Evolutionary conservation across 2,113 vertebrate genomes (phyloP).

Genomic region (Cyphomyrus discorhynchus): DNA sequence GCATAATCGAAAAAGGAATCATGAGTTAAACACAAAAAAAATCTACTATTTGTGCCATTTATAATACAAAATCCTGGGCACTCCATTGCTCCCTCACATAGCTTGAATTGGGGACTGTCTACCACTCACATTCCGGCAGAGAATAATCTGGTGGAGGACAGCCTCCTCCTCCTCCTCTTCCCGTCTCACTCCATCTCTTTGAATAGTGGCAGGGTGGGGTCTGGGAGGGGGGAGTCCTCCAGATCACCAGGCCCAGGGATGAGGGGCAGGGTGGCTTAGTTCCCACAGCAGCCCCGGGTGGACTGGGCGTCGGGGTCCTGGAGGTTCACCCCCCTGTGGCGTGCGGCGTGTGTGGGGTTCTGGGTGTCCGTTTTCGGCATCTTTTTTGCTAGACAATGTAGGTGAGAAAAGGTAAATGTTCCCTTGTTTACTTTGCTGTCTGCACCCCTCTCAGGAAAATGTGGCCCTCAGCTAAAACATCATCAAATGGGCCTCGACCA

Average conservation of each 20-base stretch:
- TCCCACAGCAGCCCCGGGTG: constrained; percentile 66
- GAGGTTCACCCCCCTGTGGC: constrained; percentile 69
- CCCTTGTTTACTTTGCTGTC: not conserved
- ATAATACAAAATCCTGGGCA: constrained; percentile 35
- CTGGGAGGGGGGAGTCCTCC: constrained; percentile 15
- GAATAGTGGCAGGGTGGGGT: constrained; percentile 30
- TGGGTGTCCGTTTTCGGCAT: constrained; percentile 79
- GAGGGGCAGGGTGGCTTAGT: constrained; percentile 45
- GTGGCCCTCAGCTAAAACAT: not conserved
- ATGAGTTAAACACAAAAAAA: constrained; percentile 33
- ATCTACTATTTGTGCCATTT: constrained; percentile 45
- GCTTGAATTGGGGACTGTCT: constrained; percentile 20
- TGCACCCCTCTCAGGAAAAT: not conserved
- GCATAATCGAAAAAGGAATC: constrained; percentile 27
- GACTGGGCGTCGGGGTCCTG: constrained; percentile 69
- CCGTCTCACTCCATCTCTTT: constrained; percentile 20
- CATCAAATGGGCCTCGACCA: not conserved
- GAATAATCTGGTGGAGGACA: constrained; percentile 16
- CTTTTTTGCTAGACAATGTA: constrained; percentile 62
- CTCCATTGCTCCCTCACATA: constrained; percentile 5
- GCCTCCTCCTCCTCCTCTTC: not conserved
- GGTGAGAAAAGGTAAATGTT: not conserved
- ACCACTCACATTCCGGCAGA: constrained; percentile 15
- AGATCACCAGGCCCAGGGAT: constrained; percentile 20
- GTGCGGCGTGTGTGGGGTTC: constrained; percentile 68